These are phyloP conservation scores for Malurus leucopterus DNA, from an alignment of 2,797 vertebrate species.

Conservation along the genomic window DNA sequence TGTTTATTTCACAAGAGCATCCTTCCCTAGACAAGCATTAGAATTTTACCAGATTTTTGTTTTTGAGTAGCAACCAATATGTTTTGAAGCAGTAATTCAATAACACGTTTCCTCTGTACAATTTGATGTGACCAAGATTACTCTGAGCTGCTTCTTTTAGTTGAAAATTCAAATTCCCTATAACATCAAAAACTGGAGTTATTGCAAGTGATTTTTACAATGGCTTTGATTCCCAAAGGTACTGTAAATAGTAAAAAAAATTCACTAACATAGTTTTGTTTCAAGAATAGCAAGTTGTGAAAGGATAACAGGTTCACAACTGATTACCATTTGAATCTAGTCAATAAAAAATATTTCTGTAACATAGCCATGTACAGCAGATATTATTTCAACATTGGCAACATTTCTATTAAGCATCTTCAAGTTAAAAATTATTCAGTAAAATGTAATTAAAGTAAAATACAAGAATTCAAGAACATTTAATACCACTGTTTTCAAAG, in stretches of 20 bases:
- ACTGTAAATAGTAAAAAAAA: neutral
- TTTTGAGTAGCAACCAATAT: neutral
- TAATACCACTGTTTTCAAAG: constrained; percentile 58
- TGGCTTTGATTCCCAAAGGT: neutral
- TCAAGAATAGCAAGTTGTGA: neutral
- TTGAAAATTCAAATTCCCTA: neutral
- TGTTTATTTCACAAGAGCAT: neutral
- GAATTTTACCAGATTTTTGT: neutral
- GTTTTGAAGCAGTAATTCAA: neutral
- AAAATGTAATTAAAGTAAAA: constrained; percentile 47
- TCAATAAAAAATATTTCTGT: neutral
- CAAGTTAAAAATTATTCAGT: constrained; percentile 37
- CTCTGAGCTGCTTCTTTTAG: neutral
- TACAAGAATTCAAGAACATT: constrained; percentile 44
- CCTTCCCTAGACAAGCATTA: neutral
- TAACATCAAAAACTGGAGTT: neutral
- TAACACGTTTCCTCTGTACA: neutral
- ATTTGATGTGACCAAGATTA: neutral
- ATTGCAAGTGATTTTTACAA: constrained; percentile 1
- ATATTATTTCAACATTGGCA: neutral
- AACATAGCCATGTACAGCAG: neutral
- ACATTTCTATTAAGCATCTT: neutral
- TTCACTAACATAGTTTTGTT: neutral
- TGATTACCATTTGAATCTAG: constrained; percentile 10
- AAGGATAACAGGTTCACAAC: constrained; percentile 30